Conservation (phyloP, 1,140 invertebrate genomes). For the Acarapis woodi region DNA sequence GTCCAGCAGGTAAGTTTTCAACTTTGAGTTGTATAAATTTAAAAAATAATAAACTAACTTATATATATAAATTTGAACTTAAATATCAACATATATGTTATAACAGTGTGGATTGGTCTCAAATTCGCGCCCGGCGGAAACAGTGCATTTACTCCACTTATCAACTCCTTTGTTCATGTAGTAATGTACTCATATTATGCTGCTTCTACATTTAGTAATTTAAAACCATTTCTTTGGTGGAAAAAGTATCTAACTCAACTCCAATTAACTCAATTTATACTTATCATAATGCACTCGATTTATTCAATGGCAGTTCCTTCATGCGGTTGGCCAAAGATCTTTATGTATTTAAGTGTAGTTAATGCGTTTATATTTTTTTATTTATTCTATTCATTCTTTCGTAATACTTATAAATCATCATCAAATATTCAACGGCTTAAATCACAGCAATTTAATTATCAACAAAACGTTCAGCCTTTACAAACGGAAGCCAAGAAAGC, state of each 20-base stretch:
- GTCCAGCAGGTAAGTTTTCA: no score
- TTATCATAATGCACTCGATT: constrained; percentile 5
- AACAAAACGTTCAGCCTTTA: no score
- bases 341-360: constrained; percentile 5
- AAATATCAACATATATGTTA: no score
- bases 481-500: no score
- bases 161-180: constrained; percentile 29
- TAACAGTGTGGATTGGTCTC: constrained; percentile 81
- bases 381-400: constrained; percentile 4
- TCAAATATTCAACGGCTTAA: neutral
- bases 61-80: neutral
- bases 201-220: constrained; percentile 21
- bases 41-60: neutral
- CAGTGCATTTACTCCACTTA: constrained; percentile 3
- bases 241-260: constrained; percentile 23
- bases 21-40: neutral
- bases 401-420: constrained; percentile 3
- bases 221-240: constrained; percentile 23
- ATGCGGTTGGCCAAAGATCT: constrained; percentile 5
- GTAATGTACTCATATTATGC: constrained; percentile 29
- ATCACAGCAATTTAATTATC: no score
- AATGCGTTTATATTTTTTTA: constrained; percentile 6
- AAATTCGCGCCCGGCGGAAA: constrained; percentile 29
- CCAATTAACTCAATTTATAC: constrained; percentile 17
- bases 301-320: constrained; percentile 4